Evolutionary conservation across 1,140 invertebrate species (phyloP).

Genomic region (Chironomus striatipennis): DNA sequence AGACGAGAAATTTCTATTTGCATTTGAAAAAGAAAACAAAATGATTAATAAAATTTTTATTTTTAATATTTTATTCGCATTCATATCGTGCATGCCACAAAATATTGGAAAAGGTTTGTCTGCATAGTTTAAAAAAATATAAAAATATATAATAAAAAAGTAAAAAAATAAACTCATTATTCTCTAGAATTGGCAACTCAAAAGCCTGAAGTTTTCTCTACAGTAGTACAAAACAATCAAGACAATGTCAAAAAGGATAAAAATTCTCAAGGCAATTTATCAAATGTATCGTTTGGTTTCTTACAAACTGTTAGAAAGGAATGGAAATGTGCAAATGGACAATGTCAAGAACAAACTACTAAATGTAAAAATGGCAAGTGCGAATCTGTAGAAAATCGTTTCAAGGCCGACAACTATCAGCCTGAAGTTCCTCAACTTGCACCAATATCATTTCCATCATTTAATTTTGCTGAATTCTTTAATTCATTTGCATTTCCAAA

Average conservation of each 20-base stretch:
- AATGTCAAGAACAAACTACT: not conserved
- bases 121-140: not conserved
- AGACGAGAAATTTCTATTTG: not conserved
- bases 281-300: not conserved
- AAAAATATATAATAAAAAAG: not conserved
- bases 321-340: not conserved
- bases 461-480: not conserved
- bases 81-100: not conserved
- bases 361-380: constrained; percentile 9
- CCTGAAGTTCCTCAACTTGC: not conserved
- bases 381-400: not conserved
- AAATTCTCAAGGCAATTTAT: not conserved
- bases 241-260: not conserved
- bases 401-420: constrained; percentile 15
- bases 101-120: not conserved
- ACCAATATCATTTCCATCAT: not conserved
- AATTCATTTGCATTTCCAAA: not conserved
- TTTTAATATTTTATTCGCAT: not conserved
- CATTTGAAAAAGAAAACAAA: not conserved
- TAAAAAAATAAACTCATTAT: not conserved
- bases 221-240: not conserved
- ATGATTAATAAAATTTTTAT: not conserved
- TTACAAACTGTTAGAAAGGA: not conserved
- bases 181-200: not conserved
- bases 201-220: not conserved